Percentiles rank a stretch among this genome's conserved stretches.
These are phyloP conservation scores for Idaea straminata DNA, from an alignment of 2,888 invertebrate species.

Conservation along the genomic window DNA sequence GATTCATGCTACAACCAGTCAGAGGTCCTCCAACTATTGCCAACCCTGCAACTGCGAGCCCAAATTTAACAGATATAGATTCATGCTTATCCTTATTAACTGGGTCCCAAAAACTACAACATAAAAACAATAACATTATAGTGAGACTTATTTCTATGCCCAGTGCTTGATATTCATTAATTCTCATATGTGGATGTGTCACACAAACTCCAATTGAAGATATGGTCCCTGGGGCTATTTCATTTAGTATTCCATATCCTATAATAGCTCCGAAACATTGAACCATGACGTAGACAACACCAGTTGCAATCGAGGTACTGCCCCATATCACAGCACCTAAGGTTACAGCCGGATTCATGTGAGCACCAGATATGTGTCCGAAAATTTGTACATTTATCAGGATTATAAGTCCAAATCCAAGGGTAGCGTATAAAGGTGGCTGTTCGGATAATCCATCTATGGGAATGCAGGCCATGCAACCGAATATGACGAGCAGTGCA, in stretches of 20 bases:
- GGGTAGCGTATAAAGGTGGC: slow-evolving; percentile 72
- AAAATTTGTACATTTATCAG: slow-evolving; percentile 85
- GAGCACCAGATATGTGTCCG: slow-evolving; percentile 89
- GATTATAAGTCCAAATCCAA: slow-evolving; percentile 85
- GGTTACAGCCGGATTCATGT: slow-evolving; percentile 88
- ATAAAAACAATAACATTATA: slow-evolving; percentile 81
- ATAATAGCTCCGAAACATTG: slow-evolving; percentile 84
- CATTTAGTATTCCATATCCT: slow-evolving; percentile 83
- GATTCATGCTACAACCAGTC: slow-evolving; percentile 87
- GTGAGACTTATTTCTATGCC: slow-evolving; percentile 84
- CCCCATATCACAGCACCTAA: slow-evolving; percentile 82
- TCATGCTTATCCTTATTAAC: slow-evolving; percentile 83
- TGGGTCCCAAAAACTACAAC: slow-evolving; percentile 87
- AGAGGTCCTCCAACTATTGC: slow-evolving; percentile 84
- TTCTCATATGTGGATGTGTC: slow-evolving; percentile 75
- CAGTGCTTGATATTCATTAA: slow-evolving; percentile 77
- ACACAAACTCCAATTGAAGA: slow-evolving; percentile 78
- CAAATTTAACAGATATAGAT: slow-evolving; percentile 84
- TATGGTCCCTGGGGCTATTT: slow-evolving; percentile 67
- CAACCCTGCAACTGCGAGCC: slow-evolving; percentile 82
- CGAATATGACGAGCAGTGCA: slow-evolving; percentile 83
- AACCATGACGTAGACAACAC: slow-evolving; percentile 80
- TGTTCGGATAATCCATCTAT: slow-evolving; percentile 54
- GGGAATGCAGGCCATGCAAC: slow-evolving; percentile 86
- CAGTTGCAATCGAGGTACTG: slow-evolving; percentile 75